These are phyloP conservation scores for Hirundo rustica DNA, from an alignment of 2,797 vertebrate species.

Conservation along the genomic window DNA sequence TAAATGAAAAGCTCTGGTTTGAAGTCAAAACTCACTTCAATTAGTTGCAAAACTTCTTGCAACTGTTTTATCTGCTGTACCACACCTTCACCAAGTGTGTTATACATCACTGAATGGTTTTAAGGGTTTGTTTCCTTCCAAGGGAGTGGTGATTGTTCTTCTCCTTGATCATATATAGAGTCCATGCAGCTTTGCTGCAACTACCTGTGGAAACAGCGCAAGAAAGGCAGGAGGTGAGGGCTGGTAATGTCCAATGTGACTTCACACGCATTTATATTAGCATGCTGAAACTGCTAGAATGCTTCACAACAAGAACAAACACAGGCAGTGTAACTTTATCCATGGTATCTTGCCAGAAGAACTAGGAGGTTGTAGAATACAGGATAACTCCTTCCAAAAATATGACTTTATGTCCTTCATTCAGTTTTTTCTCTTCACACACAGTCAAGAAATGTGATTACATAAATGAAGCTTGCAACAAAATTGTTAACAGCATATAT, in stretches of 20 bases:
- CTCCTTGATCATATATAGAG: not conserved
- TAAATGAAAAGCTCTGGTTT: not conserved
- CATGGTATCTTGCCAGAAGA: not conserved
- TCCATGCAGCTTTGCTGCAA: not conserved
- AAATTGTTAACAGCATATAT: not conserved
- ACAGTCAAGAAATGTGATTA: not conserved
- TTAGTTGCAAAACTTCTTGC: not conserved
- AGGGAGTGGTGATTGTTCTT: not conserved
- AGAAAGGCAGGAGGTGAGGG: not conserved
- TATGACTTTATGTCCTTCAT: not conserved
- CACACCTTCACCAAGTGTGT: accelerated
- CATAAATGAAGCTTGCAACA: not conserved
- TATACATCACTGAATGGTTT: not conserved
- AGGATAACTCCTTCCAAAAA: not conserved
- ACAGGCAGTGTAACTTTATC: not conserved
- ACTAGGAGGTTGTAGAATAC: not conserved
- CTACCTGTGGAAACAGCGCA: not conserved
- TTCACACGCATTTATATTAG: not conserved
- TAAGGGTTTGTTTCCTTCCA: not conserved
- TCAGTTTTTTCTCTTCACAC: not conserved
- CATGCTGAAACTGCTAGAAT: not conserved
- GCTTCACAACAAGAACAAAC: not conserved
- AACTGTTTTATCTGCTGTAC: not conserved
- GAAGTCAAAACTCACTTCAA: not conserved
- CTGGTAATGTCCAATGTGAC: not conserved